Evolutionary conservation across 2,888 invertebrate species (phyloP).

Genomic region (Hydrotaea cyrtoneurina): DNA sequence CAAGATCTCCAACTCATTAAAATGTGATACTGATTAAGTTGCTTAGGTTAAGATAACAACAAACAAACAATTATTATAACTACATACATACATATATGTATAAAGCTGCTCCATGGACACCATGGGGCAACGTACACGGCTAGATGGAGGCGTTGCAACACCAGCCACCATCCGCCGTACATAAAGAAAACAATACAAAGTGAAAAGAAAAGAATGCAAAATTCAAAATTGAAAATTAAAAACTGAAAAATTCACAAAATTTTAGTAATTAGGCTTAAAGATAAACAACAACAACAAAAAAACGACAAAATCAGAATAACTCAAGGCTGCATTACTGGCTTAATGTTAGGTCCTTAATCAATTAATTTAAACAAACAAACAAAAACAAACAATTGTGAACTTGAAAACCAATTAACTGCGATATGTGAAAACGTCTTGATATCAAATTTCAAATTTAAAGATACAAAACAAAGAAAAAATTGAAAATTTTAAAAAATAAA

Average conservation of each 20-base stretch:
- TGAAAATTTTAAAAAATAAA: conserved; percentile 26
- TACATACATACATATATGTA: too few species aligned
- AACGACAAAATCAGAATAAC: conserved; percentile 52
- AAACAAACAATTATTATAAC: conserved; percentile 26
- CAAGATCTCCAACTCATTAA: conserved; percentile 68
- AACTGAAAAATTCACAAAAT: conserved; percentile 36
- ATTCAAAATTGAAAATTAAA: conserved; percentile 50
- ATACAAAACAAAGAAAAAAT: conserved; percentile 35
- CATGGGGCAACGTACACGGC: not conserved
- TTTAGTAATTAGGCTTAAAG: conserved; percentile 49
- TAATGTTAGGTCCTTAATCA: conserved; percentile 61
- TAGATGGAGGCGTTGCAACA: too few species aligned
- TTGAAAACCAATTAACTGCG: conserved; percentile 59
- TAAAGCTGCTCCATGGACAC: not conserved
- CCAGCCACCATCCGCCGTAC: too few species aligned
- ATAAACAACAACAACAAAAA: conserved; percentile 1
- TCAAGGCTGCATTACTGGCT: conserved; percentile 67
- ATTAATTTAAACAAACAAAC: conserved; percentile 47
- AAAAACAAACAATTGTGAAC: conserved; percentile 53
- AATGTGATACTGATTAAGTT: conserved; percentile 68
- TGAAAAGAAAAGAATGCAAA: conserved; percentile 47
- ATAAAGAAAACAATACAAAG: conserved; percentile 26
- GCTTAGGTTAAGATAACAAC: conserved; percentile 63
- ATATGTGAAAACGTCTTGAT: conserved; percentile 68
- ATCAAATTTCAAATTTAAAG: conserved; percentile 65